Conservation (phyloP, 2,113 vertebrate species). For the Coracopsis vasa region DNA sequence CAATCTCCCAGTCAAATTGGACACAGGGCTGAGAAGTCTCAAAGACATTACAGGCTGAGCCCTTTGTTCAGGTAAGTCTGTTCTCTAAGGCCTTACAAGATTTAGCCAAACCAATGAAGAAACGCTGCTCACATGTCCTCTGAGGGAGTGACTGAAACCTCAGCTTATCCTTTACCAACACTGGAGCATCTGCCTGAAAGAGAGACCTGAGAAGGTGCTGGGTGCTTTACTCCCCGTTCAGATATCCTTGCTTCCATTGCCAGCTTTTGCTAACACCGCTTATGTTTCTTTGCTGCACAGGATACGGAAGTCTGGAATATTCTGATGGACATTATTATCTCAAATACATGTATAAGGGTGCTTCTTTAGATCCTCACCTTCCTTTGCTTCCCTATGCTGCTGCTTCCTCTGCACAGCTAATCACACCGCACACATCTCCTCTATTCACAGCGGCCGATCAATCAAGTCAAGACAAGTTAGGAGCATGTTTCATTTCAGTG, state of each 20-base stretch:
- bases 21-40: not conserved
- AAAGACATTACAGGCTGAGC: not conserved
- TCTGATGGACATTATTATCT: not conserved
- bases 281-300: not conserved
- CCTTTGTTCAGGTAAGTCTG: not conserved
- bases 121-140: fast-evolving
- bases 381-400: not conserved
- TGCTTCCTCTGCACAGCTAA: not conserved
- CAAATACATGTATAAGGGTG: fast-evolving
- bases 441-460: not conserved
- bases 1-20: not conserved
- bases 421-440: not conserved
- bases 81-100: not conserved
- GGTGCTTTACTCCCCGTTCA: not conserved
- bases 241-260: not conserved
- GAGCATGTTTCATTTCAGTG: not conserved
- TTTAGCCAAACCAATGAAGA: not conserved
- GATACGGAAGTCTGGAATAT: not conserved
- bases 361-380: not conserved
- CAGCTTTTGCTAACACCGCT: not conserved
- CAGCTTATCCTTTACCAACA: not conserved
- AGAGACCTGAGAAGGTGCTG: not conserved
- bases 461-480: not conserved
- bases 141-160: not conserved
- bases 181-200: not conserved